Base-by-base conservation (phyloP, 2,888 invertebrate species). In the Patella pellucida region DNA sequence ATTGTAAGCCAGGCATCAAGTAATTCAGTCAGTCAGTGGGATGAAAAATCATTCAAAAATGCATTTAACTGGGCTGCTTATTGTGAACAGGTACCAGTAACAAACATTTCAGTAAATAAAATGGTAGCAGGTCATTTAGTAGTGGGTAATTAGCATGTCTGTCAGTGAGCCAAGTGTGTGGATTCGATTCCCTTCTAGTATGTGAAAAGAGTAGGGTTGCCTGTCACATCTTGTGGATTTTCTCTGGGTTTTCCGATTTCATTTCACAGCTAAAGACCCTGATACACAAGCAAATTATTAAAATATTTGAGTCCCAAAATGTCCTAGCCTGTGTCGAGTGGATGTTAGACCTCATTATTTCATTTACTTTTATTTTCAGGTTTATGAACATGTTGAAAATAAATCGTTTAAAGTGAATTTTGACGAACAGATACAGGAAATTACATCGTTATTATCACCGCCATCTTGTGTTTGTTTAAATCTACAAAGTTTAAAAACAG, bases 41-140 rank as follows among this genome's bases (percentile, higher is more conserved):
- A 85, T 74, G 72, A 69, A 3, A 72, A 73, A 14, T 82, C 83
- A 23, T 41, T 85, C 9, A 67, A 77, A 16, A 83, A 83, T 78
- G 83, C 85, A 12, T 73, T 83, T 12, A 83, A 82, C 31, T 85
- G 85, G 85, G 84, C 85, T 19, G 68, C 70, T n/a, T 85, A 83
- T 68, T 85, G 84, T 72, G 56, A 76, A 52, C 74, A 84, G 80
- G 84, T 85, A 76, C 4, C 7, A 31, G 31, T 52, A 71, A 54
- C 19, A 52, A n/a, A n/a, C n/a, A n/a, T n/a, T n/a, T n/a, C n/a
- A n/a, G 54, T 52, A 14, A 51, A 54, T 27, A 14, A 52, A 71
- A 27, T 52, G 12, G 71, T 15, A 14, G 14, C 31, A 7, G 23
- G 50, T 9, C n/a, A 54, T 7, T 54, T 71, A 54, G 19, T 54